phyloP scores from a whole-genome alignment of 2,888 invertebrate species.

The Schizaphis graminum region DNA sequence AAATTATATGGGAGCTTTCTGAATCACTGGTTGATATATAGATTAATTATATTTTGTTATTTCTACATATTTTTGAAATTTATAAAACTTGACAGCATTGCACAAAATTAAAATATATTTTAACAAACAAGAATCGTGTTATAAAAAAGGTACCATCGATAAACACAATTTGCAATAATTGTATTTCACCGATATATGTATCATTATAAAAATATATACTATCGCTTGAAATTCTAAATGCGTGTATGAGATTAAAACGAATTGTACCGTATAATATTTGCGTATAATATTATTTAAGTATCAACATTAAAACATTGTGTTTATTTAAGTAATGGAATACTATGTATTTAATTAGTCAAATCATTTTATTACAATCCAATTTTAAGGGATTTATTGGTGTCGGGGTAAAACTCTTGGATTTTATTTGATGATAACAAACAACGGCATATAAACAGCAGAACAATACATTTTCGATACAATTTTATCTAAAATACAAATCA shows the following conservation, averaged over 20 bases:
- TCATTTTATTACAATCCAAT: not conserved
- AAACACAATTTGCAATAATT: not conserved
- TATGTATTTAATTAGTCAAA: not conserved
- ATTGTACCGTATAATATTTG: not conserved
- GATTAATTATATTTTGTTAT: not conserved
- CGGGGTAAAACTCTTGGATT: not conserved
- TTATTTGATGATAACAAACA: not conserved
- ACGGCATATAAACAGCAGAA: too few species aligned
- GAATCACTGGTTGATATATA: not conserved
- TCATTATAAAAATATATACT: not conserved
- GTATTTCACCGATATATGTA: not conserved
- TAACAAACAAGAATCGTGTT: not conserved
- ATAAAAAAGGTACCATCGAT: not conserved
- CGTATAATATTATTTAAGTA: not conserved
- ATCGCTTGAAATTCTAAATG: not conserved
- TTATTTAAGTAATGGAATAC: not conserved
- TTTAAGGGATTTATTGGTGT: not conserved
- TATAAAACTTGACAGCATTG: not conserved
- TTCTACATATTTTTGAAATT: not conserved
- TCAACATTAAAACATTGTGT: not conserved
- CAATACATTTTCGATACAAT: not conserved
- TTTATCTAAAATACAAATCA: not conserved
- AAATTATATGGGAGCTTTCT: not conserved
- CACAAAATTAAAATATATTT: not conserved
- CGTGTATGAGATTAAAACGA: not conserved